These are phyloP conservation scores for Drosophila pruinosa DNA, from an alignment of 1,140 invertebrate species.

Conservation along the genomic window DNA sequence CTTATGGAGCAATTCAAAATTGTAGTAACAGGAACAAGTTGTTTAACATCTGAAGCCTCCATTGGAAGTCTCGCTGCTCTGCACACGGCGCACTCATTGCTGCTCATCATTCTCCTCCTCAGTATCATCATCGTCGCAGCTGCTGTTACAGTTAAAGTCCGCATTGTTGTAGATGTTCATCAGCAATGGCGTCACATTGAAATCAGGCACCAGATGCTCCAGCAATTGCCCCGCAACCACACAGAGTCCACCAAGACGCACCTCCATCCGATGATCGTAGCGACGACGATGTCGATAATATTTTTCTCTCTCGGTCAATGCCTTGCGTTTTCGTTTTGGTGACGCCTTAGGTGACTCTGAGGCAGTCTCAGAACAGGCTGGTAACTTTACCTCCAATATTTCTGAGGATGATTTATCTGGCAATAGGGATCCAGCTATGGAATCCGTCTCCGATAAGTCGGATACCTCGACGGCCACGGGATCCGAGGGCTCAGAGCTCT, in stretches of 20 bases:
- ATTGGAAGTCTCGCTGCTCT: neutral
- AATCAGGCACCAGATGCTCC: slow-evolving; percentile 46
- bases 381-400: neutral
- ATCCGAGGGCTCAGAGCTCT: slow-evolving; percentile 30
- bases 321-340: slow-evolving; percentile 8
- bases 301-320: slow-evolving; percentile 50
- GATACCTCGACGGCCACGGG: slow-evolving; percentile 29
- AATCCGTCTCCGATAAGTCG: slow-evolving; percentile 25
- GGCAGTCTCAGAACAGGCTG: neutral
- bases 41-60: slow-evolving; percentile 19
- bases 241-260: slow-evolving; percentile 57
- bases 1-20: slow-evolving; percentile 1
- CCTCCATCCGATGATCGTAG: slow-evolving; percentile 67
- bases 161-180: slow-evolving; percentile 20
- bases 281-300: slow-evolving; percentile 70
- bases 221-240: slow-evolving; percentile 62
- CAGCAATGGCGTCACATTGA: slow-evolving; percentile 51
- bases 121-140: slow-evolving; percentile 13
- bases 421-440: neutral
- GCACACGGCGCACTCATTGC: too few species aligned
- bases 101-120: neutral
- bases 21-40: slow-evolving; percentile 30
- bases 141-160: slow-evolving; percentile 16
- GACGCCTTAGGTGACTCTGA: neutral
- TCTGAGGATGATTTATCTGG: neutral